A percentile compares a stretch with the other conserved stretches of the same genome.
phyloP scores from a whole-genome alignment of 2,888 invertebrate genomes.

The Sylvicola cinctus region DNA sequence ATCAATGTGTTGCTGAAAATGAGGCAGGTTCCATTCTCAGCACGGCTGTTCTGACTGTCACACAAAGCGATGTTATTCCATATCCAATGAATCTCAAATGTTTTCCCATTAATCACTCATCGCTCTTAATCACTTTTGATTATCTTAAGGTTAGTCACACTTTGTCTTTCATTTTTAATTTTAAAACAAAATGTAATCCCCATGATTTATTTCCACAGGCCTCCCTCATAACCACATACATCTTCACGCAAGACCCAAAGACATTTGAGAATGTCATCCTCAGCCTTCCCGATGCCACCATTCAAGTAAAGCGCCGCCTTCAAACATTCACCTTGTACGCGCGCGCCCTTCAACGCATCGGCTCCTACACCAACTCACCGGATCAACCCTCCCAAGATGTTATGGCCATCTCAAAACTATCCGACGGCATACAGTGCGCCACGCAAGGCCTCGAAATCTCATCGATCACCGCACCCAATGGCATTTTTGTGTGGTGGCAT shows the following conservation, averaged over 20 bases:
- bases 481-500: constrained; percentile 12
- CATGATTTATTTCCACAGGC: constrained; percentile 20
- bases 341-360: too few species aligned
- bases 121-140: too few species aligned
- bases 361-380: too few species aligned
- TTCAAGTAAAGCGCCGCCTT: too few species aligned
- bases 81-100: constrained; percentile 21
- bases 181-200: constrained; percentile 11
- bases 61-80: constrained; percentile 12
- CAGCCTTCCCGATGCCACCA: too few species aligned
- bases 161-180: too few species aligned
- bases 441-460: constrained; percentile 18
- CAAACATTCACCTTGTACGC: too few species aligned
- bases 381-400: too few species aligned
- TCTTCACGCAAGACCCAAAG: too few species aligned
- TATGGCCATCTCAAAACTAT: constrained; percentile 18
- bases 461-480: constrained; percentile 7
- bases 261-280: too few species aligned
- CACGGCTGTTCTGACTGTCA: constrained; percentile 17
- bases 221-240: constrained; percentile 19
- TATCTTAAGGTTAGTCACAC: too few species aligned
- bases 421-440: constrained; percentile 20
- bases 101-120: constrained; percentile 21
- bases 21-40: constrained; percentile 21
- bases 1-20: constrained; percentile 25